Base-by-base conservation (phyloP, 1,140 invertebrate genomes). In the Lordiphosa clarofinis region DNA sequence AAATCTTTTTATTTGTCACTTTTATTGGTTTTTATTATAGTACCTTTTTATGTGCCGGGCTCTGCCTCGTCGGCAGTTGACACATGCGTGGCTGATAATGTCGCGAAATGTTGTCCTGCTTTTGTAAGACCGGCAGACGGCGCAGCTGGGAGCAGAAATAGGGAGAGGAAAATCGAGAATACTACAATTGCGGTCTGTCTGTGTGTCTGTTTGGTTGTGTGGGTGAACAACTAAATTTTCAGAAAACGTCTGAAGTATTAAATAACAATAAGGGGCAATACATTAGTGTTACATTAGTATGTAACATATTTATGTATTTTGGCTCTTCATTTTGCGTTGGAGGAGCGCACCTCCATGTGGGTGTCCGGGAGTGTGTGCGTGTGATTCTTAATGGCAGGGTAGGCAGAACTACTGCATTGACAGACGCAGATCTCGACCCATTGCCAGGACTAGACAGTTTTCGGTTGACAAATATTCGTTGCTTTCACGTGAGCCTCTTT, bases 21-120 rank as follows among this genome's bases (percentile, higher is more conserved):
- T 82, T 82, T 82, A 82, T 82, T 82, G 76, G 72, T 76, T 84
- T 82, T 84, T 82, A 82, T 82, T 84, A 84, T 76, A 76, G 78
- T 82, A 82, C 78, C 78, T 82, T 73, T 75, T 81, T 56, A 53
- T 62, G 39, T 46, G 55, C 24, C 13, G 31, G 12, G 33, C 19
- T 13, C 10, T 33, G 37, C 39, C 13, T 39, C 39, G 31, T 53
- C 72, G 72, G 58, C 64, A 54, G 78, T 84, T 82, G 78, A 76
- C 78, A 82, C 72, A 82, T 73, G 76, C 76, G 78, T 76, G 67
- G 58, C 73, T 42, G 78, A 82, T 82, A 81, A 76, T 82, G 76
- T 82, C 76, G 64, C 40, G 71, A 56, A 56, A 50, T 53, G 42
- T 70, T 70, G 37, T 53, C 40, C 53, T 47, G 57, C 46, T 35